Percentiles rank a stretch among this genome's conserved stretches.
phyloP scores from a whole-genome alignment of 1,140 invertebrate species.

The Sogatella furcifera region DNA sequence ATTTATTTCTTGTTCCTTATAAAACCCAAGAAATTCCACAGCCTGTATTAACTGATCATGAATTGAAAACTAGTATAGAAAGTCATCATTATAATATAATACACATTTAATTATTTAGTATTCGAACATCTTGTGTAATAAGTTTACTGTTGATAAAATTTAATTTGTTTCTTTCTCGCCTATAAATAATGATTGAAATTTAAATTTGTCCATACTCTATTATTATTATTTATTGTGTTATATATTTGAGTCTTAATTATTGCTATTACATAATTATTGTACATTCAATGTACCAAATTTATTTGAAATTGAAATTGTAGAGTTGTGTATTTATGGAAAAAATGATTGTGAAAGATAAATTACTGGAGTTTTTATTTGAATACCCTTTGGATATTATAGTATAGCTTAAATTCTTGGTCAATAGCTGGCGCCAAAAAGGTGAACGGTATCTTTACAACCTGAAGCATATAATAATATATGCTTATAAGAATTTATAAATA shows the following conservation, averaged over 20 bases:
- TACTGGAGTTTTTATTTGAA: not conserved
- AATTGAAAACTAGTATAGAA: too few species aligned
- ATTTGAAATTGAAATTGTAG: slow-evolving; percentile 21
- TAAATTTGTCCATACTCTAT: slow-evolving; percentile 6
- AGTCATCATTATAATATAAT: not conserved
- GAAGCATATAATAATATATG: too few species aligned
- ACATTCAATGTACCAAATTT: slow-evolving; percentile 25
- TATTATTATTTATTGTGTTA: slow-evolving; percentile 12
- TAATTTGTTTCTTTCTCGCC: slow-evolving; percentile 1
- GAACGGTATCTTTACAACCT: too few species aligned
- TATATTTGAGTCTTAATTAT: slow-evolving; percentile 15
- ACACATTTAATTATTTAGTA: not conserved
- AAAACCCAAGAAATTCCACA: too few species aligned
- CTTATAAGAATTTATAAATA: too few species aligned
- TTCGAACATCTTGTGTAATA: not conserved
- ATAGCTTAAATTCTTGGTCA: too few species aligned
- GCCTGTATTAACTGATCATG: too few species aligned
- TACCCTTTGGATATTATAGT: too few species aligned
- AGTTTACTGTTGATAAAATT: not conserved
- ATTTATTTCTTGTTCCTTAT: too few species aligned
- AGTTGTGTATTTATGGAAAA: slow-evolving; percentile 26
- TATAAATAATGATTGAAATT: slow-evolving; percentile 5
- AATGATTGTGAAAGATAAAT: slow-evolving; percentile 16
- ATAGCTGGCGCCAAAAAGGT: too few species aligned
- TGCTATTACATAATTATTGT: slow-evolving; percentile 22